Evolutionary conservation across 2,888 invertebrate species (phyloP), one percentile per base, ranked within the genome.

Genomic region (Hartigia nigra): DNA sequence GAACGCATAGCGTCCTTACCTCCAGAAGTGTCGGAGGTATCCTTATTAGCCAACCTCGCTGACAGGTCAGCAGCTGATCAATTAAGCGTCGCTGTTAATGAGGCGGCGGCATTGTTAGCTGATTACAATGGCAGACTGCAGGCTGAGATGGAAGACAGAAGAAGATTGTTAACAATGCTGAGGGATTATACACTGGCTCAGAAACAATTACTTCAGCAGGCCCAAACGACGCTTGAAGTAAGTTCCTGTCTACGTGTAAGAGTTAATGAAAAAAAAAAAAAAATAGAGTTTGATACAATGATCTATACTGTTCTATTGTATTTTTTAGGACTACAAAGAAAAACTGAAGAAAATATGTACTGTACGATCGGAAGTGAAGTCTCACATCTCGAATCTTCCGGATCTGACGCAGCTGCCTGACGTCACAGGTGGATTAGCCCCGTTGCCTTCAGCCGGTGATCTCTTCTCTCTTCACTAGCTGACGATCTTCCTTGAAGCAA

Each of bases 1-100:
- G 98, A 98, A 91, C 95, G 96, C 89, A 99, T 99, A 85, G 98
- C 98, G 0, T 97, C 97, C 79, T 93, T 99, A 77, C 99, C 99
- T 0, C 96, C 97, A 76, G 98, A 98, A 93, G 98, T 99, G 4
- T 98, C 98, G 0, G 98, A 99, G 94, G 95, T 97, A 5, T 95
- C 95, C 85, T 94, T 96, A 88, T 94, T 99, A 80, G 94, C 95
- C 84, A 98, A 98, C 93, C 93, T 98, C 86, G 95, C 92, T 94
- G 96, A 97, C 91, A 96, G 96, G 90, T 95, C 96, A 85, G 95
- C 96, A 23, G 97, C 97, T 0, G 93, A 96, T 87, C 95, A 95
- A 84, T 92, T 98, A 77, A 95, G 96, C 81, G 93, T 94, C 2
- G 95, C 97, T 89, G 98, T 98, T 12, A 97, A 97, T 87, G 97